Conservation (phyloP, 2,113 vertebrate species). For the Channa maculata region DNA sequence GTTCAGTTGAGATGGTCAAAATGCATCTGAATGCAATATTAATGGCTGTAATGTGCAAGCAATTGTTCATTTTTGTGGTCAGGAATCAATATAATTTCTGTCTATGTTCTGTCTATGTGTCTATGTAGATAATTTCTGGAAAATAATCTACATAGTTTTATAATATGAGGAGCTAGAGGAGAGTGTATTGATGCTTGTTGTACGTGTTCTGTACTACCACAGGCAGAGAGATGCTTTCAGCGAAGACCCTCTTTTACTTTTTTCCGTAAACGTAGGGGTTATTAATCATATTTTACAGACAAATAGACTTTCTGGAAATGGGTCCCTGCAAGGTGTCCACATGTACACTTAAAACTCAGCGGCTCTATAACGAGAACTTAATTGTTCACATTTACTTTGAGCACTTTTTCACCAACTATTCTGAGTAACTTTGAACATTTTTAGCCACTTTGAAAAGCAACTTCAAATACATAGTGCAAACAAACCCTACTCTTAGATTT, state of each 20-base stretch:
- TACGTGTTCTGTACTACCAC: slow-evolving; percentile 15
- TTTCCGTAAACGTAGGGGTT: not conserved
- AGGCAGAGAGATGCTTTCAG: slow-evolving; percentile 6
- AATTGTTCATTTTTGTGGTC: not conserved
- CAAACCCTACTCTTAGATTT: not conserved
- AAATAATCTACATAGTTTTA: slow-evolving; percentile 2
- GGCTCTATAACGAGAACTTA: slow-evolving; percentile 2
- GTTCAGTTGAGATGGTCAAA: slow-evolving; percentile 34
- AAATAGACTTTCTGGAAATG: slow-evolving; percentile 13
- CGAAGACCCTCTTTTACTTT: slow-evolving; percentile 1
- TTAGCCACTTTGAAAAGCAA: slow-evolving; percentile 52
- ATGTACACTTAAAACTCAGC: slow-evolving; percentile 2
- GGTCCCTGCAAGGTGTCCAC: not conserved
- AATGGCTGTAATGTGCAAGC: not conserved
- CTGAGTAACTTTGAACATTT: slow-evolving; percentile 64
- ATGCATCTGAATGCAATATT: not conserved
- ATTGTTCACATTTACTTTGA: slow-evolving; percentile 53
- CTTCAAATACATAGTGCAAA: slow-evolving; percentile 44
- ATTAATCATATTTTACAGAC: slow-evolving; percentile 52
- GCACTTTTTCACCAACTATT: slow-evolving; percentile 65
- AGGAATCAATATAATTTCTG: slow-evolving; percentile 30
- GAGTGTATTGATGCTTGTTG: slow-evolving; percentile 20
- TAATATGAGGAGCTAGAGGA: not conserved
- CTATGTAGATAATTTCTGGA: not conserved
- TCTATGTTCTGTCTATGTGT: not conserved